Evolutionary conservation across 2,888 invertebrate genomes (phyloP).

Genomic region (Tortricodes alternella): DNA sequence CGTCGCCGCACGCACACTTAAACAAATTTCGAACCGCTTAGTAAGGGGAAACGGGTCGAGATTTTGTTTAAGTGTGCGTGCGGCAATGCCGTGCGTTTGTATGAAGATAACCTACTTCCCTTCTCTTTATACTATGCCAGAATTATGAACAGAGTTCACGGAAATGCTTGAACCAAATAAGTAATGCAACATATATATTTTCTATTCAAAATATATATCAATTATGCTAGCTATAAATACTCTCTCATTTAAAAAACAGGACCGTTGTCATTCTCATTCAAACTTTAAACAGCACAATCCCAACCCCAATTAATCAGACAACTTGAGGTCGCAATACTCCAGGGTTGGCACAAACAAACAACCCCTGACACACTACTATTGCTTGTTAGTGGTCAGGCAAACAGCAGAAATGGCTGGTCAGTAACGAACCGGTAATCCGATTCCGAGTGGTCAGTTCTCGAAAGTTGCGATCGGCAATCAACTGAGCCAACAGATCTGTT

Average conservation of each 20-base stretch:
- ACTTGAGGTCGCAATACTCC: constrained; percentile 14
- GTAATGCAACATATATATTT: too few relatives aligned
- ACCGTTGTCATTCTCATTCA: constrained; percentile 7
- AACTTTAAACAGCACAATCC: constrained; percentile 27
- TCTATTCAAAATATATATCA: too few relatives aligned
- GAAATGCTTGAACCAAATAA: too few relatives aligned
- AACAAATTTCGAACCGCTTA: too few relatives aligned
- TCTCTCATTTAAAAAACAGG: neutral
- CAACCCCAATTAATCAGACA: constrained; percentile 19
- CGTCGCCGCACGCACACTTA: too few relatives aligned
- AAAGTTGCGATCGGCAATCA: constrained; percentile 78
- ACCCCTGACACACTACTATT: constrained; percentile 42
- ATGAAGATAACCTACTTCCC: too few relatives aligned
- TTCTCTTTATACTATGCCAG: too few relatives aligned
- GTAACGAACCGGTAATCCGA: constrained; percentile 76
- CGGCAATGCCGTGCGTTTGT: too few relatives aligned
- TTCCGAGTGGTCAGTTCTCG: constrained; percentile 72
- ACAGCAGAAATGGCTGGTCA: constrained; percentile 64
- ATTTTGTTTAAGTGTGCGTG: too few relatives aligned
- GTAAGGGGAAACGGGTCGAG: too few relatives aligned
- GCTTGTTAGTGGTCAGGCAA: constrained; percentile 69
- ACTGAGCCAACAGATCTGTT: constrained; percentile 73
- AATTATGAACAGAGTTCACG: too few relatives aligned
- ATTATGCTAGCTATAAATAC: too few relatives aligned
- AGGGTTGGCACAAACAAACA: neutral